These are phyloP conservation scores for Cantharis rufa DNA, from an alignment of 2,888 invertebrate genomes.

Conservation along the genomic window DNA sequence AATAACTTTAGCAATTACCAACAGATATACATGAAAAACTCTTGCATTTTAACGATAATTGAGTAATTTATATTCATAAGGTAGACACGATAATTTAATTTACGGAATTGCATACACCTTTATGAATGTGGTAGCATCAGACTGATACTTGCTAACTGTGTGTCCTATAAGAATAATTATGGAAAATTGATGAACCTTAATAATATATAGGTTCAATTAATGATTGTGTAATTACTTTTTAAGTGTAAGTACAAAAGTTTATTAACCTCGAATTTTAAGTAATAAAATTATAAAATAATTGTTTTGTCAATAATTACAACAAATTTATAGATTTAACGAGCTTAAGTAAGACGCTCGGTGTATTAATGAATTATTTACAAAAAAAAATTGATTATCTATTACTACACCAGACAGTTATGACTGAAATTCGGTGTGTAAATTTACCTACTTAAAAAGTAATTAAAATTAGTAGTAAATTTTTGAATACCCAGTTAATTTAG, in stretches of 20 bases:
- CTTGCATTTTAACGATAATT: neutral
- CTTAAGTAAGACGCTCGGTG: neutral
- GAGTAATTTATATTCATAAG: slow-evolving; percentile 1
- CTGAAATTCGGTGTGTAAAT: neutral
- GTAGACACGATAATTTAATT: neutral
- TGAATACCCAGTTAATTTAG: neutral
- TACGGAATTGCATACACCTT: neutral
- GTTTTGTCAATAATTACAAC: neutral
- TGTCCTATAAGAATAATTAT: neutral
- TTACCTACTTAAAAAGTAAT: neutral
- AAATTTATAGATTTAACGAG: neutral
- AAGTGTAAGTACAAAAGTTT: neutral
- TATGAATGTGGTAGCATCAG: neutral
- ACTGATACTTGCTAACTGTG: neutral
- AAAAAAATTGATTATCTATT: neutral
- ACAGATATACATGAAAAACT: neutral
- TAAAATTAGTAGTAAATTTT: neutral
- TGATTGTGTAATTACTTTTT: neutral
- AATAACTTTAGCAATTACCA: slow-evolving; percentile 1
- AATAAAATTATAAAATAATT: neutral
- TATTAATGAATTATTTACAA: neutral
- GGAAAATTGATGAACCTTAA: neutral
- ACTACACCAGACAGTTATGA: neutral
- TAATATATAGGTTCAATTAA: neutral
- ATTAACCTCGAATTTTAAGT: neutral